phyloP scores from a whole-genome alignment of 1,140 invertebrate species.

The Chionoecetes opilio region DNA sequence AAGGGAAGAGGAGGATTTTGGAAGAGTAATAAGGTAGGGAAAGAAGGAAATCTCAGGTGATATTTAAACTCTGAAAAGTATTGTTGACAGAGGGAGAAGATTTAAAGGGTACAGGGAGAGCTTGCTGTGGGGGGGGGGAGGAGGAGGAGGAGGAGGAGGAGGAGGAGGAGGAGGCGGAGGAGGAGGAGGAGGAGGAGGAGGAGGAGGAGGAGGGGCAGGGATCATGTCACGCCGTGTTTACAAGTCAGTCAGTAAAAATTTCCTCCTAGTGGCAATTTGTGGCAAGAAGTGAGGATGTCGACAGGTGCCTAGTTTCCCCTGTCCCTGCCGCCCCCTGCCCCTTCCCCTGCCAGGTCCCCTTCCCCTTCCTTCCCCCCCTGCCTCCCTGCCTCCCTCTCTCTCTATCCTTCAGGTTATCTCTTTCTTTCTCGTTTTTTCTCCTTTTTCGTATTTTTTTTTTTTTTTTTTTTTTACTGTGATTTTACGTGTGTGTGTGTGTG shows the following conservation, averaged over 20 bases:
- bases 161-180: constrained; percentile 11
- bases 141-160: not conserved
- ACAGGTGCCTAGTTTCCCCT: not conserved
- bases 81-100: too few species aligned
- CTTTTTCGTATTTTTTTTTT: not conserved
- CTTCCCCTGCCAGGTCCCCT: too few species aligned
- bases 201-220: not conserved
- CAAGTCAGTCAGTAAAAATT: constrained; percentile 21
- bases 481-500: not conserved
- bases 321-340: too few species aligned
- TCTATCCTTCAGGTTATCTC: not conserved
- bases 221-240: not conserved
- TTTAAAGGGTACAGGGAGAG: too few species aligned
- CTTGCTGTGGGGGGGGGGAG: too few species aligned
- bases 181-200: not conserved
- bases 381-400: not conserved
- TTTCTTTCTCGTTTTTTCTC: not conserved
- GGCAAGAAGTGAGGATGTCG: not conserved
- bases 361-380: too few species aligned
- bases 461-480: too few species aligned
- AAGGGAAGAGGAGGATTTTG: not conserved
- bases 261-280: constrained; percentile 3
- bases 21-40: not conserved
- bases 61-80: too few species aligned
- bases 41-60: too few species aligned